phyloP scores from a whole-genome alignment of 2,797 vertebrate genomes.

The Lepus oiostolus region DNA sequence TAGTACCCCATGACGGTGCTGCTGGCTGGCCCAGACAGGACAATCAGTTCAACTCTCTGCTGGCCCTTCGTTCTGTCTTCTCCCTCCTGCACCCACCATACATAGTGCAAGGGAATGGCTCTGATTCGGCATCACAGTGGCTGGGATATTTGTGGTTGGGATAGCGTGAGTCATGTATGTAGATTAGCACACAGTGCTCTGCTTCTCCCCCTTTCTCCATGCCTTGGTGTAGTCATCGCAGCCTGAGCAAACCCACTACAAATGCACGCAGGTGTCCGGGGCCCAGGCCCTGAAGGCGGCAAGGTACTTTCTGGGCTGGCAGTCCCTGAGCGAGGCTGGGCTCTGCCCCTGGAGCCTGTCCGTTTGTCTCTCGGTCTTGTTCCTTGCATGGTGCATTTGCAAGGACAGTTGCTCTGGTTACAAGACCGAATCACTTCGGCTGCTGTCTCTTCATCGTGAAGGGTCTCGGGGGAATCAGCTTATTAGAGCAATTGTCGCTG shows the following conservation, averaged over 20 bases:
- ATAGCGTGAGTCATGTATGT: not conserved
- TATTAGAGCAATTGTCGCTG: slow-evolving; percentile 53
- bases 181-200: no score
- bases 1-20: no score
- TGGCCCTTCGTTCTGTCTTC: not conserved
- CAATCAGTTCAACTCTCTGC: not conserved
- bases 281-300: fast-evolving
- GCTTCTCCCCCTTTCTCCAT: not conserved
- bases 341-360: not conserved
- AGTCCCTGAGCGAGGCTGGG: not conserved
- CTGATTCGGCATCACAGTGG: not conserved
- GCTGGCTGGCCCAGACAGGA: not conserved
- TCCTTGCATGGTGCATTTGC: not conserved
- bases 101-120: not conserved
- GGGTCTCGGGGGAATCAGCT: slow-evolving; percentile 58
- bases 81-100: not conserved
- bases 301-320: not conserved
- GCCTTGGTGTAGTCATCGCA: not conserved
- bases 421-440: slow-evolving; percentile 61
- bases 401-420: slow-evolving; percentile 73
- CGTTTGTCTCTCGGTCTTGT: slow-evolving; percentile 19
- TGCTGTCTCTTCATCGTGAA: slow-evolving; percentile 57
- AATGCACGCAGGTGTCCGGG: fast-evolving
- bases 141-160: not conserved
- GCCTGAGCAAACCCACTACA: not conserved